Evolutionary conservation across 2,113 vertebrate species (phyloP).

Genomic region (Aythya baeri): DNA sequence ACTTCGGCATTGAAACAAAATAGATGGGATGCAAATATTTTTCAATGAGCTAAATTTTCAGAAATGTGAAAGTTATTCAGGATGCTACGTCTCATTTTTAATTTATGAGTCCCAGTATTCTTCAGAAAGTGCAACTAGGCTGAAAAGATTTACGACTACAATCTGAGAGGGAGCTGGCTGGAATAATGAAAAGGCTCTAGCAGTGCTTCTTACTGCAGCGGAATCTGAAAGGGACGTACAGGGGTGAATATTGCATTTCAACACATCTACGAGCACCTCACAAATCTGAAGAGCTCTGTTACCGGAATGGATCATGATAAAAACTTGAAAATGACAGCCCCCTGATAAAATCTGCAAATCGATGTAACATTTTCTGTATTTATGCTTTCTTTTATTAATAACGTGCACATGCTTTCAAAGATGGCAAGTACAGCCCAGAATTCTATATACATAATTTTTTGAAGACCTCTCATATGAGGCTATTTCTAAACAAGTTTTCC

Average conservation of each 20-base stretch:
- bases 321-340: background rate
- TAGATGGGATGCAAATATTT: background rate
- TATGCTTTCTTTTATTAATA: background rate
- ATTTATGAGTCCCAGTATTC: slow-evolving; percentile 1
- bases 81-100: background rate
- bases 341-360: background rate
- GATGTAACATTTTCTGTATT: background rate
- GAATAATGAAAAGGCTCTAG: background rate
- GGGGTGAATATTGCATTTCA: background rate
- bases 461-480: background rate
- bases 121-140: background rate
- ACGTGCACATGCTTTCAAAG: background rate
- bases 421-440: background rate
- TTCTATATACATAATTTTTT: background rate
- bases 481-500: background rate
- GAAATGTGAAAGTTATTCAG: background rate
- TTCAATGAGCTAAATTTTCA: background rate
- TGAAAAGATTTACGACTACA: background rate
- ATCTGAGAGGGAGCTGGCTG: background rate
- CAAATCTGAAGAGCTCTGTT: background rate
- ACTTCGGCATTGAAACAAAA: background rate
- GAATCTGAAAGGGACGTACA: background rate
- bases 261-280: background rate
- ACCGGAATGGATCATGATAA: background rate
- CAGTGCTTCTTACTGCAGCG: background rate